Conservation (phyloP, 2,113 vertebrate species). For the Chamaea fasciata region DNA sequence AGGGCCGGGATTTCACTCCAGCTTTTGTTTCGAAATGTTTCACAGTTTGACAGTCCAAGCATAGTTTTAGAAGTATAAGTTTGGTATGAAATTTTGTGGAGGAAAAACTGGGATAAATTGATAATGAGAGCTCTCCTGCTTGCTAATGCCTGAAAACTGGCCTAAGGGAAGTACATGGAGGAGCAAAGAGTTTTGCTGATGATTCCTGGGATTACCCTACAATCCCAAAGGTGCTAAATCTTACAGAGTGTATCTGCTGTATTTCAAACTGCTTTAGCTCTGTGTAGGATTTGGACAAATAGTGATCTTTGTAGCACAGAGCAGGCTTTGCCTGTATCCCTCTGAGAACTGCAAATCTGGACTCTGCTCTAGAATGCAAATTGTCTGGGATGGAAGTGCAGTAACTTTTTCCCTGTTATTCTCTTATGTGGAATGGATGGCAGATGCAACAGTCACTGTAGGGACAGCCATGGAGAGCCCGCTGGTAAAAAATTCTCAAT, state of each 20-base stretch:
- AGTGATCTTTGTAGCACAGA: not conserved
- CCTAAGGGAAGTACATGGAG: not conserved
- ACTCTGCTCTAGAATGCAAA: slow-evolving; percentile 7
- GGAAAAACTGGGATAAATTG: not conserved
- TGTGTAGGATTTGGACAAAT: not conserved
- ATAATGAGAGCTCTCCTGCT: not conserved
- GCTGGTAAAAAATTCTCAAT: not conserved
- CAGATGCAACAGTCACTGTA: not conserved
- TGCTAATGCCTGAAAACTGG: not conserved
- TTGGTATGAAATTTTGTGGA: not conserved
- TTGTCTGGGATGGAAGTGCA: not conserved
- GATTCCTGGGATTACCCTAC: not conserved
- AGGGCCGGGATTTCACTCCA: not conserved
- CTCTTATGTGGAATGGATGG: not conserved
- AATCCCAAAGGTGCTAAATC: slow-evolving; percentile 30
- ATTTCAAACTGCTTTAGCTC: slow-evolving; percentile 24
- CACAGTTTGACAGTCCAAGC: not conserved
- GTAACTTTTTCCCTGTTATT: not conserved
- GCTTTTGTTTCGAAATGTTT: not conserved
- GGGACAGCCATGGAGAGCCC: not conserved
- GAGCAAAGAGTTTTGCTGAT: slow-evolving; percentile 36
- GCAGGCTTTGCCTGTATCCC: not conserved
- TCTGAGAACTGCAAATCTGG: slow-evolving; percentile 36
- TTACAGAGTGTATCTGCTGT: not conserved
- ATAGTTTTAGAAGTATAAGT: not conserved